Evolutionary conservation across 2,888 invertebrate genomes (phyloP).

Genomic region (Microctonus aethiopoides): DNA sequence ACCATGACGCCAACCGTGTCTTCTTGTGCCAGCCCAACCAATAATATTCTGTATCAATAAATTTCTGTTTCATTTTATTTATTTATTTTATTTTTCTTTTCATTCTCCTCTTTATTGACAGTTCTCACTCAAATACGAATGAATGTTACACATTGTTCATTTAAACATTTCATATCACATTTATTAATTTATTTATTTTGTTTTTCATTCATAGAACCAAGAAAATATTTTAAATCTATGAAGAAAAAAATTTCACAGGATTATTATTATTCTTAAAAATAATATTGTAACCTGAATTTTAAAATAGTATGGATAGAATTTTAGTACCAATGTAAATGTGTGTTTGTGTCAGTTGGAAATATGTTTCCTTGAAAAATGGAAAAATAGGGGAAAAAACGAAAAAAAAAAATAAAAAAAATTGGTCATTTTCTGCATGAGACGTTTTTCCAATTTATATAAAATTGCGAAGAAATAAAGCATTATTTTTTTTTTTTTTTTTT

Average conservation of each 20-base stretch:
- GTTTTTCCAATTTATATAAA: not conserved
- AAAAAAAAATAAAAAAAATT: not conserved
- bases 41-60: not conserved
- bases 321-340: too few species aligned
- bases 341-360: too few species aligned
- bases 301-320: too few species aligned
- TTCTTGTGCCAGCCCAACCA: constrained; percentile 44
- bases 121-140: not conserved
- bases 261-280: too few species aligned
- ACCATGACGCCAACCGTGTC: constrained; percentile 49
- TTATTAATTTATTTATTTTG: not conserved
- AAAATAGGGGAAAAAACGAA: too few species aligned
- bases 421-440: not conserved
- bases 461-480: not conserved
- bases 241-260: too few species aligned
- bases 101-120: too few species aligned
- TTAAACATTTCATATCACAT: not conserved
- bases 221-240: too few species aligned
- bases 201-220: not conserved
- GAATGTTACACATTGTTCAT: too few species aligned
- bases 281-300: too few species aligned
- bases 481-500: not conserved
- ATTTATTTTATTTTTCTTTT: not conserved
- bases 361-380: too few species aligned
- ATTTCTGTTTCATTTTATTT: not conserved